Evolutionary conservation across 2,113 vertebrate genomes (phyloP), one percentile per base, ranked within the genome.

Genomic region (Atractosteus spatula): DNA sequence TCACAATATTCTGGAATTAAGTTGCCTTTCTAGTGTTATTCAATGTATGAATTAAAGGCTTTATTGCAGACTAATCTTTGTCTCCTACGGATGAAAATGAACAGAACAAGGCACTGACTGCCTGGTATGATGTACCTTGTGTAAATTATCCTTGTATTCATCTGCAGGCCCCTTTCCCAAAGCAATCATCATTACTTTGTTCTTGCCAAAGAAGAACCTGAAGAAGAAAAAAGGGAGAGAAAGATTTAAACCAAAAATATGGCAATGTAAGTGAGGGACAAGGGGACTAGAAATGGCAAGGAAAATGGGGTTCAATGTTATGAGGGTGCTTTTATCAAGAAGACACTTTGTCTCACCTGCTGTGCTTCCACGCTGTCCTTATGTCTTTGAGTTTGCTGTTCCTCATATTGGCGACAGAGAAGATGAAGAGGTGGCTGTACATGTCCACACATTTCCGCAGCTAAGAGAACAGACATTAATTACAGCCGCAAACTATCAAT

Each of bases 151-250:
- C 82, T 92, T 96, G 85, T 99, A 99, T 71, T 99, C 97, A 0
- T 96, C 95, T 5, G 92, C 87, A 0, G 92, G 89, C 72, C 93
- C 91, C 66, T 91, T 96, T 0, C 97, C 97, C 73, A 99, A 77
- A 0, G 97, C 97, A 59, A 99, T 86, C 86, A 92, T 92, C 97
- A 99, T 99, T 72, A 99, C 97, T 77, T 99, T 99, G 84, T 99
- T 99, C 89, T 99, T 99, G 3, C 97, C 97, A 2, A 98, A 98
- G 85, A 98, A 99, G 73, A 99, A 97, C 79, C 97, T 99, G 81
- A 14, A 63, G 43, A 11, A 63, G 7, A 69, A 10, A 71, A 51
- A 29, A 41, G 3, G 3, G 14, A 5, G 3, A 41, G 3, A 63
- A 5, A 43, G 42, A 64, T 55, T 7, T 7, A 62, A 29, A 14